Conservation (phyloP, 2,113 vertebrate genomes). For the Poeciliopsis retropinna region DNA sequence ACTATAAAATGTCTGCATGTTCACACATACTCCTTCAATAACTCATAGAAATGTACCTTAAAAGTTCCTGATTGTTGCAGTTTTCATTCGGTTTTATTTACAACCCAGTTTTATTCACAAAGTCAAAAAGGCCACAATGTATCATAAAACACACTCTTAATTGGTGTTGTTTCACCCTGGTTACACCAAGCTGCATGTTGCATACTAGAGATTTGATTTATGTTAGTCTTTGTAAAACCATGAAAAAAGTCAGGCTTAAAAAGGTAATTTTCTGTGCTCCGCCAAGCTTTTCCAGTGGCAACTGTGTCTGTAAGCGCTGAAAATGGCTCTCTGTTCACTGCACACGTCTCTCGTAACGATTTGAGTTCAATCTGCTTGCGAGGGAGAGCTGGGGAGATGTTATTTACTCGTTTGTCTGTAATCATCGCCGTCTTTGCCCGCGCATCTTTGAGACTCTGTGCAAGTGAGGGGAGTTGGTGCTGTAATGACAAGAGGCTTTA, state of each 20-base stretch:
- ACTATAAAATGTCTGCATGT: not conserved
- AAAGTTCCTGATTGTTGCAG: not conserved
- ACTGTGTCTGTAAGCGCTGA: constrained; percentile 60
- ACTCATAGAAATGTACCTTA: not conserved
- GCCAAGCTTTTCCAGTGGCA: constrained; percentile 55
- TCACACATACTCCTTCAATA: not conserved
- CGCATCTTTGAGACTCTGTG: constrained; percentile 38
- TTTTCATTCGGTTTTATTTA: not conserved
- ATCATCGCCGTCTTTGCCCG: constrained; percentile 67
- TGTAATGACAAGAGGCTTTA: constrained; percentile 76
- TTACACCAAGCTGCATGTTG: constrained; percentile 1
- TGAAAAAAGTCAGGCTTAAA: constrained; percentile 37
- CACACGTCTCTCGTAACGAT: constrained; percentile 61
- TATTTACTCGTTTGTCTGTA: constrained; percentile 76
- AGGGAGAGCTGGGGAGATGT: constrained; percentile 67
- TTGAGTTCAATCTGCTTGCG: constrained; percentile 64
- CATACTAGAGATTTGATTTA: constrained; percentile 44
- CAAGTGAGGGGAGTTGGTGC: constrained; percentile 44
- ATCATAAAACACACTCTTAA: constrained; percentile 7
- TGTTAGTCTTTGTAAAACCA: constrained; percentile 28
- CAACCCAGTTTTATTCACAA: not conserved
- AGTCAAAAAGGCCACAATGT: not conserved
- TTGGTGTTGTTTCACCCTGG: constrained; percentile 15
- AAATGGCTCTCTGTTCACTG: constrained; percentile 58
- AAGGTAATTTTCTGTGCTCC: constrained; percentile 29